Evolutionary conservation across 2,888 invertebrate species (phyloP), one percentile per base, ranked within the genome.

Genomic region (Tenthredo mesomela): DNA sequence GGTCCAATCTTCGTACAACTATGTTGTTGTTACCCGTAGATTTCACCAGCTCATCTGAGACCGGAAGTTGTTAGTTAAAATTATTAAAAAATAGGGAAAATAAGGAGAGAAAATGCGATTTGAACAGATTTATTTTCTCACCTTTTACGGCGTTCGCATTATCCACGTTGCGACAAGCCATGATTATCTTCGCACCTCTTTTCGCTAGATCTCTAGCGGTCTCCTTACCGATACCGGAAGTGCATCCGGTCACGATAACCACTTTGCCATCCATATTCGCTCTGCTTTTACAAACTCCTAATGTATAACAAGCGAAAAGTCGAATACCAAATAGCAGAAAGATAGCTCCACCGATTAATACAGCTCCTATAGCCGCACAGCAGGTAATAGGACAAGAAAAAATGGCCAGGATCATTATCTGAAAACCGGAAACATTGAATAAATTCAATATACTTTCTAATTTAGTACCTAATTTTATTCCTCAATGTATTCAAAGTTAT

Each of bases 241-340:
- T 98, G 87, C 98, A 97, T 0, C 98, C 98, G 18, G 98, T 98
- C 21, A 98, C 95, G 12, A 98, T 95, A 15, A 97, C 97, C 0
- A 97, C 97, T 94, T 98, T 98, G 10, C 97, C 98, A 85, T 97
- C 95, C 96, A 98, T 97, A 91, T 95, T 96, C 70, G 93, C 94
- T 86, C 94, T 94, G 87, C 95, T 95, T 10, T 90, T 93, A 90
- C 95, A 95, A 61, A 93, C 87, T 4, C 93, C 93, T 84, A 95
- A 94, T 9, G 95, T 95, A 33, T 94, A 93, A 86, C 94, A 94
- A 0, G 95, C 94, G 93, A 95, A 96, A 54, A 96, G 90, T 84
- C 95, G 93, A 12, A 95, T 87, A 0, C 93, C 90, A 1, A 91
- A 33, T 25, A 94, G 86, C 0, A 94, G 88, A 9, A 94, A 90